phyloP scores from a whole-genome alignment of 1,140 invertebrate genomes.

The Zaprionus tsacasi region DNA sequence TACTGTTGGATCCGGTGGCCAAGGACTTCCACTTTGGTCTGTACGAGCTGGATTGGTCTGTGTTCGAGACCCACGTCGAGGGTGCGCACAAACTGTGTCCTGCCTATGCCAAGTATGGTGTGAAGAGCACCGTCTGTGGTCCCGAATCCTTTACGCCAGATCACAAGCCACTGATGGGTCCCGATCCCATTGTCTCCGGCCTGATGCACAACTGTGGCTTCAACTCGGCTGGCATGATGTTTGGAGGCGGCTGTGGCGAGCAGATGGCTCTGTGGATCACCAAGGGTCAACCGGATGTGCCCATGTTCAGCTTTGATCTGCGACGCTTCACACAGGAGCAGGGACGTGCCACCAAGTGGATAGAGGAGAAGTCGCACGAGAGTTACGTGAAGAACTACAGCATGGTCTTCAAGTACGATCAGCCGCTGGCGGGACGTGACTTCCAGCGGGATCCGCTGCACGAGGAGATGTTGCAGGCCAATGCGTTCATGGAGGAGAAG shows the following conservation, averaged over 20 bases:
- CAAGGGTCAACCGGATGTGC: conserved; percentile 91
- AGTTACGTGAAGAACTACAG: conserved; percentile 94
- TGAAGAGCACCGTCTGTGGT: conserved; percentile 93
- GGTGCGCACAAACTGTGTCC: conserved; percentile 91
- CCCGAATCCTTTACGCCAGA: conserved; percentile 96
- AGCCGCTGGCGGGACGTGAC: conserved; percentile 92
- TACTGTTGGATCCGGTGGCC: conserved; percentile 91
- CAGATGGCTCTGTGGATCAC: conserved; percentile 94
- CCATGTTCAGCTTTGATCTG: conserved; percentile 94
- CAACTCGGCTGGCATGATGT: conserved; percentile 96
- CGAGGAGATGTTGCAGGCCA: conserved; percentile 85
- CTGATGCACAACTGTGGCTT: conserved; percentile 94
- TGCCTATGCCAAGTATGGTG: conserved; percentile 88
- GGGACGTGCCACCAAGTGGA: conserved; percentile 89
- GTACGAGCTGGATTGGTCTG: conserved; percentile 94
- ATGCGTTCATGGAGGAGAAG: conserved; percentile 93
- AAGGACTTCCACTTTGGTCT: conserved; percentile 92
- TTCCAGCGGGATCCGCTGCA: conserved; percentile 89
- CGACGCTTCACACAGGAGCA: conserved; percentile 90
- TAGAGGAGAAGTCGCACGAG: conserved; percentile 92
- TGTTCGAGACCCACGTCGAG: conserved; percentile 91
- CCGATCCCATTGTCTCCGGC: conserved; percentile 74
- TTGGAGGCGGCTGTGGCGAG: conserved; percentile 93
- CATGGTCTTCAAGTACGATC: conserved; percentile 93
- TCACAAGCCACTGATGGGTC: conserved; percentile 92